Evolutionary conservation across 2,888 invertebrate genomes (phyloP), one percentile per base, ranked within the genome.

Genomic region (Parnassius orleans): DNA sequence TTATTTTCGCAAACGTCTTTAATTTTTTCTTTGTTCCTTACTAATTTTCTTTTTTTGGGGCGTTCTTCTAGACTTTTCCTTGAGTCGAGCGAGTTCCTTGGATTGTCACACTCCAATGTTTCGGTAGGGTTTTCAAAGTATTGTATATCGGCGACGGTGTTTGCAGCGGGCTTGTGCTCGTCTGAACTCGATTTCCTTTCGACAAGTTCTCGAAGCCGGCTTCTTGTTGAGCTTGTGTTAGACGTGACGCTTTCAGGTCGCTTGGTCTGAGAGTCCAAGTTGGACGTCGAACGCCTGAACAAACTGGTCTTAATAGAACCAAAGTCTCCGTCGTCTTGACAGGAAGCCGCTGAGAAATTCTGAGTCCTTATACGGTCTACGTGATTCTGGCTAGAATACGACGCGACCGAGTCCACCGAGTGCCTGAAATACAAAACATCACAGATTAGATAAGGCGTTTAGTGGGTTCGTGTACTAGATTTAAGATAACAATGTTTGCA

Each of bases 321-420:
- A 78, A 89, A 89, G 80, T 90, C 90, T 74, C 84, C 77, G 79
- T 90, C 91, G 86, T 90, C 90, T 79, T 90, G 87, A 88, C 89
- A 90, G 87, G 90, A 92, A 88, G 89, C 88, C 87, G 90, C 83
- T 87, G 89, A 90, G 87, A 89, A 89, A 75, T 90, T 89, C 82
- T 90, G 90, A 81, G 90, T 89, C 82, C 92, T 88, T 83, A 91
- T 92, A 79, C 91, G 91, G 90, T 92, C 92, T 81, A 92, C 92
- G 92, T 92, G 92, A 89, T 91, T 90, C 90, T 92, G 92, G 79
- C 92, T 92, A 90, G 92, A 92, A 89, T 91, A 90, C 90, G 92
- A 92, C 88, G 92, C 90, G 87, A 91, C 92, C 90, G 92, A 92
- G 89, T 92, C 92, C 86, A 92, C 92, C 83, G 92, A 92, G 87